Evolutionary conservation across 1,140 invertebrate genomes (phyloP).

Genomic region (Nasonia longicornis): DNA sequence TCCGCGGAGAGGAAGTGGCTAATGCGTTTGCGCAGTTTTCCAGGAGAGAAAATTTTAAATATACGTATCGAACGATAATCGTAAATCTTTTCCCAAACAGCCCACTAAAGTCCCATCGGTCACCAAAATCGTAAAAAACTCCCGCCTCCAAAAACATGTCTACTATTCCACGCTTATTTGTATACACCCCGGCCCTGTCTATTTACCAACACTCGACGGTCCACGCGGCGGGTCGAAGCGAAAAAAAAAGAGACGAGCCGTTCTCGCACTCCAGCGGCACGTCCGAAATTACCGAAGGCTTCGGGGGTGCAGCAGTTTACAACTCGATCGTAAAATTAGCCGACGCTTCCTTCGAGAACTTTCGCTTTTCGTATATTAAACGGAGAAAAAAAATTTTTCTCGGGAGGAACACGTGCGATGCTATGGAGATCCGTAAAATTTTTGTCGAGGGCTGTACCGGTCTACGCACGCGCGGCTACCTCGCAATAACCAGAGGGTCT

Average conservation of each 20-base stretch:
- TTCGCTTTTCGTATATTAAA: background rate
- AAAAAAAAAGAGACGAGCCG: background rate
- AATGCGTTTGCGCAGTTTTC: background rate
- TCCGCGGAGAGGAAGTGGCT: background rate
- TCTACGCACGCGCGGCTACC: no score
- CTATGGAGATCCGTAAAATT: background rate
- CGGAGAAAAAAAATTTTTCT: no score
- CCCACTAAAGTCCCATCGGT: no score
- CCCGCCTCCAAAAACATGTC: background rate
- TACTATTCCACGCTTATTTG: no score
- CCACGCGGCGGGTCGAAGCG: background rate
- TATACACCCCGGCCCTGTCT: background rate
- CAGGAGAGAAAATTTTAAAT: background rate
- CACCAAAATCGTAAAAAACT: no score
- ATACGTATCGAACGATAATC: no score
- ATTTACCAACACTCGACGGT: background rate
- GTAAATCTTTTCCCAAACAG: no score
- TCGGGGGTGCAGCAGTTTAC: background rate
- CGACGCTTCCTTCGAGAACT: background rate
- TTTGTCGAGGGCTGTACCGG: background rate
- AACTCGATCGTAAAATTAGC: background rate
- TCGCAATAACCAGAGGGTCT: background rate
- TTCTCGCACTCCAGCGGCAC: background rate
- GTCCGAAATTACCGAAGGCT: background rate
- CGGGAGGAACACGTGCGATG: no score